A percentile compares a stretch with the other conserved stretches of the same genome.
Evolutionary conservation across 1,140 invertebrate genomes (phyloP).

Genomic region (Micrasema minimum): DNA sequence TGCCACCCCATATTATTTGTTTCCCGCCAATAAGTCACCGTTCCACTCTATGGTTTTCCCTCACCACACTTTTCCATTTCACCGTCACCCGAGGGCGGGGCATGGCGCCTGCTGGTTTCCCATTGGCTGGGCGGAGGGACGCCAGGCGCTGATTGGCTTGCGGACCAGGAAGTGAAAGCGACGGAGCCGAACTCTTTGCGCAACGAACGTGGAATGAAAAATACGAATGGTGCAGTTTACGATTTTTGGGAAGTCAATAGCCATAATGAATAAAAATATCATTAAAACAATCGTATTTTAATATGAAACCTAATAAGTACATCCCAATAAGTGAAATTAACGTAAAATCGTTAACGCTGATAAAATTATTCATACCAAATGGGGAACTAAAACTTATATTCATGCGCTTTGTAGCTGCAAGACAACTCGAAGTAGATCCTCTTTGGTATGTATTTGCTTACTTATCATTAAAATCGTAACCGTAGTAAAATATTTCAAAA

Average conservation of each 20-base stretch:
- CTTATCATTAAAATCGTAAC: too few relatives aligned
- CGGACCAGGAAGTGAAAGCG: slow-evolving; percentile 38
- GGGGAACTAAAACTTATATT: too few relatives aligned
- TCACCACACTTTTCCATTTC: slow-evolving; percentile 36
- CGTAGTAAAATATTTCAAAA: too few relatives aligned
- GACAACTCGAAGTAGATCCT: too few relatives aligned
- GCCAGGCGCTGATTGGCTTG: slow-evolving; percentile 23
- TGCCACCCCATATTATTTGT: background rate
- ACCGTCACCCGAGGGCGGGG: slow-evolving; percentile 24
- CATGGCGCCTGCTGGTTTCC: background rate
- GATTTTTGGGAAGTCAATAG: background rate
- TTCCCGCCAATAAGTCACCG: slow-evolving; percentile 12
- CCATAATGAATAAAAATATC: background rate
- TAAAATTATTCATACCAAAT: too few relatives aligned
- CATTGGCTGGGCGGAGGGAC: slow-evolving; percentile 30
- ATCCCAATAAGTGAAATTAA: too few relatives aligned
- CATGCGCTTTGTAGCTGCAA: too few relatives aligned
- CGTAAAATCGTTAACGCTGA: too few relatives aligned
- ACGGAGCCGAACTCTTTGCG: slow-evolving; percentile 2
- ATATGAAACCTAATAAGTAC: too few relatives aligned
- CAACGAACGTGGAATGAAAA: slow-evolving; percentile 20
- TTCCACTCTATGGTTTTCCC: slow-evolving; percentile 23
- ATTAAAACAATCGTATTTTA: too few relatives aligned
- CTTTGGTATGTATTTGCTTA: too few relatives aligned
- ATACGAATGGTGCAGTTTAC: background rate